A percentile compares a stretch with the other conserved stretches of the same genome.
Evolutionary conservation across 2,888 invertebrate species (phyloP).

Genomic region (Crepidodera aurea): DNA sequence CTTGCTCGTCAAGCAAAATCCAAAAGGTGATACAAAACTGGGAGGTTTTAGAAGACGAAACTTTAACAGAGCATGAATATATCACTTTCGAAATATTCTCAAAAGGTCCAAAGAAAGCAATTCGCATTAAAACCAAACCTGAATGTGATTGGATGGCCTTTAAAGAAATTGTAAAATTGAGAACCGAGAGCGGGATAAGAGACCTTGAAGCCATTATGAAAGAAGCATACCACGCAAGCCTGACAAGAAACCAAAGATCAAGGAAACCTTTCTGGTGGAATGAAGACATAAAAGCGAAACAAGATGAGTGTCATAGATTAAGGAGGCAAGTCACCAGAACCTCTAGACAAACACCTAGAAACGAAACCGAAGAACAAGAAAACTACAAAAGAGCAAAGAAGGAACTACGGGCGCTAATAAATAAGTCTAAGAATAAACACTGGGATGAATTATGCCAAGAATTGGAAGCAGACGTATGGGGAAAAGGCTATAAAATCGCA

Average conservation of each 20-base stretch:
- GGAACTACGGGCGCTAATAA: background rate
- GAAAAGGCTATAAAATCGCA: no score
- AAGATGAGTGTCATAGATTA: background rate
- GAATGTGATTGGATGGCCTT: background rate
- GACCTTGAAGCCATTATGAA: background rate
- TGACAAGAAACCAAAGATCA: background rate
- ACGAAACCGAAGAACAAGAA: no score
- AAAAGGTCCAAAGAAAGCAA: background rate
- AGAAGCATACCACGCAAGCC: background rate
- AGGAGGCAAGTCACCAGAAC: background rate
- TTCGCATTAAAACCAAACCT: background rate
- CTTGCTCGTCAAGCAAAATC: background rate
- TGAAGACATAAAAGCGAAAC: background rate
- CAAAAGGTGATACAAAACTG: background rate
- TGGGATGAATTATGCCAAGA: background rate
- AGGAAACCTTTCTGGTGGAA: slow-evolving; percentile 5
- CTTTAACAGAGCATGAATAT: background rate
- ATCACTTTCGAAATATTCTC: background rate
- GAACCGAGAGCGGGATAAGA: background rate
- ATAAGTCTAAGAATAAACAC: background rate
- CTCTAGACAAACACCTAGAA: no score
- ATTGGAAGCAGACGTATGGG: background rate
- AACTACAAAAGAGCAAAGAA: background rate
- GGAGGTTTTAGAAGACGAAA: background rate
- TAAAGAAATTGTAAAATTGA: background rate